phyloP scores from a whole-genome alignment of 2,888 invertebrate species.

The Drosophila fulvimacula region DNA sequence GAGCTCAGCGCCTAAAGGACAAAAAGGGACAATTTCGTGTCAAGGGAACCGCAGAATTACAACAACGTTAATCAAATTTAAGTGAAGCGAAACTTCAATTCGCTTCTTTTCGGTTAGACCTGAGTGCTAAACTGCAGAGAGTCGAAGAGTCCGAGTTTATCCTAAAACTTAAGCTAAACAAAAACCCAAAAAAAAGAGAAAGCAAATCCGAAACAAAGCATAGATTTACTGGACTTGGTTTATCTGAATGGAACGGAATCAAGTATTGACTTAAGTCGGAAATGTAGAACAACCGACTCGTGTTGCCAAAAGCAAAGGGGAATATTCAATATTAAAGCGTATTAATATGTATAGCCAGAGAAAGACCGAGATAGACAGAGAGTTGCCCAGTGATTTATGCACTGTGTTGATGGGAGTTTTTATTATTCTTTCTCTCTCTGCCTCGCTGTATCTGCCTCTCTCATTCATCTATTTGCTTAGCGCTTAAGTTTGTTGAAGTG shows the following conservation, averaged over 20 bases:
- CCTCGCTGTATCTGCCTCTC: background rate
- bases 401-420: constrained; percentile 26
- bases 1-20: background rate
- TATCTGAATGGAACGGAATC: background rate
- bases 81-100: background rate
- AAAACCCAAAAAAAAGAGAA: background rate
- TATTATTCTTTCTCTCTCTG: constrained; percentile 12
- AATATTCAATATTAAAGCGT: constrained; percentile 28
- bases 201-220: background rate
- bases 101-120: background rate
- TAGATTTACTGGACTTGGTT: background rate
- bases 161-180: background rate
- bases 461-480: constrained; percentile 9
- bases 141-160: background rate
- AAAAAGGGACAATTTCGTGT: constrained; percentile 9
- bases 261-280: background rate
- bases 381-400: constrained; percentile 18
- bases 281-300: background rate
- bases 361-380: no score
- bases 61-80: constrained; percentile 23
- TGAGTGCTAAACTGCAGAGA: background rate
- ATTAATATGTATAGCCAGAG: constrained; percentile 19
- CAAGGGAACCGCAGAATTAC: constrained; percentile 39
- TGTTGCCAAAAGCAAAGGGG: background rate
- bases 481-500: constrained; percentile 59